These are phyloP conservation scores for Muntiacus reevesi DNA, from an alignment of 2,113 vertebrate species.

Conservation along the genomic window DNA sequence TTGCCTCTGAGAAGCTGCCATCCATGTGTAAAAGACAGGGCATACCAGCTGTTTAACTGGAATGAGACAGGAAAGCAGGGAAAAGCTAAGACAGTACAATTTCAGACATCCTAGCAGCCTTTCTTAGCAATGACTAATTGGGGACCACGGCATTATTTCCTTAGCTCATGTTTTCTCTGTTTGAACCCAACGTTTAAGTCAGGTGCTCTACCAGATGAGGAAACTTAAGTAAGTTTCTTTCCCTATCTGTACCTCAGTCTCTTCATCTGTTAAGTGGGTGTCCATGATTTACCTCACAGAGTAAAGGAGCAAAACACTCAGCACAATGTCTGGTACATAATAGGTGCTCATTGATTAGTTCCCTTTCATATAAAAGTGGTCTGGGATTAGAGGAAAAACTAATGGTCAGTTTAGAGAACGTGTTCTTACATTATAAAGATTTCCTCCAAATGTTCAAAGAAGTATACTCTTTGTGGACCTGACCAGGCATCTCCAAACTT, in stretches of 20 bases:
- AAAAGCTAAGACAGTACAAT: no score
- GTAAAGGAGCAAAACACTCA: not conserved
- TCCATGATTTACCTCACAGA: not conserved
- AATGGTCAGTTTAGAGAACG: not conserved
- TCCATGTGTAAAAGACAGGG: not conserved
- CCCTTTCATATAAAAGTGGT: not conserved
- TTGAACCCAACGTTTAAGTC: not conserved
- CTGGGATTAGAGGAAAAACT: not conserved
- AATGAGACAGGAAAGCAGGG: no score
- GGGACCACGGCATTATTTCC: not conserved
- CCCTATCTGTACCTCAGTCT: not conserved
- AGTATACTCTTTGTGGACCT: not conserved
- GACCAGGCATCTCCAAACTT: not conserved
- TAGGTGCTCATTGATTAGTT: not conserved
- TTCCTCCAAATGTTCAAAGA: not conserved
- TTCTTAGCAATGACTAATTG: not conserved
- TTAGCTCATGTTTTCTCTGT: not conserved
- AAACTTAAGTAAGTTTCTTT: not conserved
- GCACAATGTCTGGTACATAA: rapidly evolving
- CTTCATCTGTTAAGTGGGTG: not conserved
- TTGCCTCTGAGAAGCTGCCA: not conserved
- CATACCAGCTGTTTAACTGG: not conserved
- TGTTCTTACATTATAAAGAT: not conserved
- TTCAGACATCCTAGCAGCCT: not conserved
- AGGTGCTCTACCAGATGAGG: not conserved